Evolutionary conservation across 1,140 invertebrate species (phyloP), one percentile per base, ranked within the genome.

Genomic region (Bombus turneri): DNA sequence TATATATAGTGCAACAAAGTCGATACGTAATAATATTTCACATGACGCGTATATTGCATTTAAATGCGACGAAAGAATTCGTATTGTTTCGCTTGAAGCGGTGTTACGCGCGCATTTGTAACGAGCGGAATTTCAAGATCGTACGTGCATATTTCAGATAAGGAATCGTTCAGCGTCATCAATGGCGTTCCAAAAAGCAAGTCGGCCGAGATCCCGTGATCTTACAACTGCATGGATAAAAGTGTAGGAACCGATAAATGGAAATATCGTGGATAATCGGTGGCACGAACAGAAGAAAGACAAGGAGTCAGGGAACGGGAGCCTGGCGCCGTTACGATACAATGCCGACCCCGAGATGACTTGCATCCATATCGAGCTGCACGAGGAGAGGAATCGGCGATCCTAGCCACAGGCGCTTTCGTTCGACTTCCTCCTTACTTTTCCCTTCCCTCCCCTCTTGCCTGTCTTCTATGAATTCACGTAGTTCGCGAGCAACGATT

Each of bases 241-340:
- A 74, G 25, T 31, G 15, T 28, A 18, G 9, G 15, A 47, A 73
- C 34, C 18, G 12, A 75, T 37, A 66, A n/a, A 79, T 68, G 88
- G 90, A 75, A 53, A 59, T 62, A 4, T 22, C 68, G 39, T 25
- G 37, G 59, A 31, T 37, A 12, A 78, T 84, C 37, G 31, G 41
- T 78, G 82, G 47, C 74, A 79, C n/a, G 83, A 73, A 73, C 22
- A 25, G 47, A 59, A 86, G 81, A 81, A 87, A 85, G 81, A 78
- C 72, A 86, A 76, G 87, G 83, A 92, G 89, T 87, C 88, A 90
- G 88, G 87, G 92, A 94, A 95, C 94, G 90, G 94, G 92, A 95
- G 94, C 93, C 92, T 94, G 94, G 94, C 94, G 94, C 94, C 94
- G 93, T 94, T 94, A 91, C 94, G 91, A 92, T 92, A 94, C 94